Evolutionary conservation across 2,888 invertebrate genomes (phyloP), one percentile per base, ranked within the genome.

Genomic region (Cephonodes hylas): DNA sequence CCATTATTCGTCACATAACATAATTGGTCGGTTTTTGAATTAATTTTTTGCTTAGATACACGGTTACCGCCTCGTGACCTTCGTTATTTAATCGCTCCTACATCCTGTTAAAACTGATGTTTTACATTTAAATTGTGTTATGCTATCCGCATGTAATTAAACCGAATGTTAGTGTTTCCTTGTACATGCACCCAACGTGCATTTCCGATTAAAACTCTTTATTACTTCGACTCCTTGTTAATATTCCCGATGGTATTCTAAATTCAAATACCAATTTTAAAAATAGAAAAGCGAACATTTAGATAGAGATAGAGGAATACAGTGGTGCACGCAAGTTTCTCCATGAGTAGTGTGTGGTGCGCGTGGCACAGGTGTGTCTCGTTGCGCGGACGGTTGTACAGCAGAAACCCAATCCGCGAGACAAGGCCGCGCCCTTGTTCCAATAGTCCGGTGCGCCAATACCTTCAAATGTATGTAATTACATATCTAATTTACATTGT

Each of bases 401-500:
- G 34, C 42, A 53, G 82, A 74, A 80, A 83, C 71, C 64, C 63
- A 69, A 83, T 73, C 75, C 70, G 63, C 15, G 62, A 63, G 60
- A 60, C 84, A 80, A 84, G 84, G 84, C 61, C 75, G 15, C 42
- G 77, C 70, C 84, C 84, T 84, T 84, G 82, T 68, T 59, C 66
- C 65, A 64, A 64, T 69, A 64, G 58, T 70, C 63, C 70, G 72
- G 66, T 68, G 69, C 58, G 58, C 73, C 66, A 70, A 73, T 75
- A 76, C 74, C 70, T 65, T 72, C 68, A 65, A 78, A 77, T 72
- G 80, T 83, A 81, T 83, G 81, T 73, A 83, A 83, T 83, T 83
- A 81, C 83, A 82, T 75, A 80, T 75, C 70, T 65, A 72, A 75
- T 67, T 65, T 56, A 62, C 61, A 42, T 60, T 45, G 42, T 38